Evolutionary conservation across 2,113 vertebrate genomes (phyloP).

Genomic region (Pseudorasbora parva): DNA sequence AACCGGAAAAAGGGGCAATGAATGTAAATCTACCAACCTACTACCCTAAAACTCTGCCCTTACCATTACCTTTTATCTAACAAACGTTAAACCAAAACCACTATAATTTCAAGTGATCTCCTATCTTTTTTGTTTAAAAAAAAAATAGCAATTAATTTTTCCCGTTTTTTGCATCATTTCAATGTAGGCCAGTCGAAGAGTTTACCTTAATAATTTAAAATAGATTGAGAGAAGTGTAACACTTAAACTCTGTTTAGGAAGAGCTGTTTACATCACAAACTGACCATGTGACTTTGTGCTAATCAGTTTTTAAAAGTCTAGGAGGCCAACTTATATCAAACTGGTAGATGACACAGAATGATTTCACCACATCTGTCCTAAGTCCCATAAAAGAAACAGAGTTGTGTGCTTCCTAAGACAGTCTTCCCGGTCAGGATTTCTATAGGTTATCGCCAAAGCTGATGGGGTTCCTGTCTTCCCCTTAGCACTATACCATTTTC

Average conservation of each 20-base stretch:
- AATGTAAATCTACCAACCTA: slow-evolving; percentile 49
- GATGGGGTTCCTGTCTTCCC: slow-evolving; percentile 16
- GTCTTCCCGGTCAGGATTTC: slow-evolving; percentile 45
- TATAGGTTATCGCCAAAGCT: neutral
- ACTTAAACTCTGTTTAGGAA: neutral
- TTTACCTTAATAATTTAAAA: slow-evolving; percentile 21
- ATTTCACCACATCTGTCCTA: slow-evolving; percentile 15
- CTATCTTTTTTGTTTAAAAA: slow-evolving; percentile 27
- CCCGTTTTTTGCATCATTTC: slow-evolving; percentile 20
- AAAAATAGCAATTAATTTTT: neutral
- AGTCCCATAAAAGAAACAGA: slow-evolving; percentile 28
- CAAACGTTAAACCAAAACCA: slow-evolving; percentile 13
- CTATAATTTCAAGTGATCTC: neutral
- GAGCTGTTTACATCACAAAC: slow-evolving; percentile 33
- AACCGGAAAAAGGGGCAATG: slow-evolving; percentile 26
- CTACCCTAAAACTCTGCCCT: slow-evolving; percentile 39
- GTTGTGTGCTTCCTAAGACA: slow-evolving; percentile 53
- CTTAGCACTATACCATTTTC: slow-evolving; percentile 12
- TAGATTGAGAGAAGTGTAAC: neutral
- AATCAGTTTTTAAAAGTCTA: neutral
- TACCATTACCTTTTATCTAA: slow-evolving; percentile 30
- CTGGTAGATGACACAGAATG: slow-evolving; percentile 18
- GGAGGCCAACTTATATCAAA: slow-evolving; percentile 10
- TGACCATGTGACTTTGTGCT: neutral
- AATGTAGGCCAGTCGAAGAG: slow-evolving; percentile 34